phyloP scores from a whole-genome alignment of 2,113 vertebrate species.

The Lepidothrix coronata region DNA sequence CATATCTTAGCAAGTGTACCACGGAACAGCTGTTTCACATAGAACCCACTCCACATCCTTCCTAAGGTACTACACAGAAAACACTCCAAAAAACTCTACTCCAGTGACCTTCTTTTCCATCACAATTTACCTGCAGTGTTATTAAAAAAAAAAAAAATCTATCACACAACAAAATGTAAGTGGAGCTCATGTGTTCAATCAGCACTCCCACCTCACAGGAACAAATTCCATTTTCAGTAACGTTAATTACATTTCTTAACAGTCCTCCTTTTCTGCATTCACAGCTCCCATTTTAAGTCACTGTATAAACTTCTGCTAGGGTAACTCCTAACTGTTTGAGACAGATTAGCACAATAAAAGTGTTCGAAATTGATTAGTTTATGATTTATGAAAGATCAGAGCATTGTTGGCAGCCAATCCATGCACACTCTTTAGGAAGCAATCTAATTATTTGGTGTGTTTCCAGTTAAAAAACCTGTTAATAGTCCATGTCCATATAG shows the following conservation, averaged over 20 bases:
- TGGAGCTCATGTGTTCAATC: background rate
- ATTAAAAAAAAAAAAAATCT: background rate
- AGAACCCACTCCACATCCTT: background rate
- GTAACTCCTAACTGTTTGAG: background rate
- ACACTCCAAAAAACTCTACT: background rate
- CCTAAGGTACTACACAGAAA: conserved; percentile 5
- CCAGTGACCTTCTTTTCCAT: background rate
- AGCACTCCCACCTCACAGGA: conserved; percentile 29
- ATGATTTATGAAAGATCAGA: background rate
- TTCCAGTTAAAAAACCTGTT: background rate
- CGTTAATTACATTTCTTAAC: conserved; percentile 8
- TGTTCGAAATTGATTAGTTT: background rate
- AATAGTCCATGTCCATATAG: background rate
- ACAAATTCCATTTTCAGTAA: conserved; percentile 10
- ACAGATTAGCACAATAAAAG: background rate
- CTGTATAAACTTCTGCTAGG: background rate
- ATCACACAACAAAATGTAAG: background rate
- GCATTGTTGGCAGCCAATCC: background rate
- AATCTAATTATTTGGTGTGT: background rate
- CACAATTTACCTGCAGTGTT: background rate
- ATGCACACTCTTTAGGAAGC: background rate
- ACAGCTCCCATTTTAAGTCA: background rate
- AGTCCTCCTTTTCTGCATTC: background rate
- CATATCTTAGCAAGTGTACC: background rate
- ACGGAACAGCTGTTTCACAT: background rate